Evolutionary conservation across 35 echinoderm and acorn worm species (phyloP).

Genomic region (Lytechinus variegatus): DNA sequence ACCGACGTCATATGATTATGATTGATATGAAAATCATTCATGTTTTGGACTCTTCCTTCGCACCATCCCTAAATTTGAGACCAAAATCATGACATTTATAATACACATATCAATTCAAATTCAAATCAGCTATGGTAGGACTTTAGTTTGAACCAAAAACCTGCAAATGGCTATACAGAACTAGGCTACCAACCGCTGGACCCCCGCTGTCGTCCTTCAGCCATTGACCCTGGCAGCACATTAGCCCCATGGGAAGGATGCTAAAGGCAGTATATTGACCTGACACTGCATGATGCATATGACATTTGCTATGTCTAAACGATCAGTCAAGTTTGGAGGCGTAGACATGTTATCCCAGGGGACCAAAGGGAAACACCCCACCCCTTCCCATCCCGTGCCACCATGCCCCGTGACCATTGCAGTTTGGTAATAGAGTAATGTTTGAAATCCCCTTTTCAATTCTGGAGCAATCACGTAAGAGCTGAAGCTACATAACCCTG

Average conservation of each 20-base stretch:
- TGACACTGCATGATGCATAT: conserved; percentile 3
- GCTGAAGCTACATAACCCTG: too few relatives aligned
- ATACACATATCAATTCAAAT: background rate
- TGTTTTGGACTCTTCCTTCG: background rate
- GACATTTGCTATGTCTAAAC: conserved; percentile 32
- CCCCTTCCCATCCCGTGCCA: background rate
- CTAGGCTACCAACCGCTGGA: background rate
- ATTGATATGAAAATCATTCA: background rate
- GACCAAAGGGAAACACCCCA: background rate
- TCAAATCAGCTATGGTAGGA: background rate
- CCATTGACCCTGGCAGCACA: background rate
- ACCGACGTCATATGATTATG: background rate
- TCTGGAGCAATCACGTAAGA: too few relatives aligned
- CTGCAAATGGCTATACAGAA: background rate
- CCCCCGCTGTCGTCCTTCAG: background rate
- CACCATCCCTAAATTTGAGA: background rate
- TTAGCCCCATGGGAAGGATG: background rate
- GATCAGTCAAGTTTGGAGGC: background rate
- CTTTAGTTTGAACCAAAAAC: background rate
- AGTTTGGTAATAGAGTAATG: too few relatives aligned
- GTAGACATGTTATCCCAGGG: background rate
- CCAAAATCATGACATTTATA: too few relatives aligned
- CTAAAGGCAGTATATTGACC: conserved; percentile 8
- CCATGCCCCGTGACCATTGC: background rate
- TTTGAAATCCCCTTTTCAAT: too few relatives aligned